Conservation (phyloP, 2,113 vertebrate genomes). For the Ictidomys tridecemlineatus region DNA sequence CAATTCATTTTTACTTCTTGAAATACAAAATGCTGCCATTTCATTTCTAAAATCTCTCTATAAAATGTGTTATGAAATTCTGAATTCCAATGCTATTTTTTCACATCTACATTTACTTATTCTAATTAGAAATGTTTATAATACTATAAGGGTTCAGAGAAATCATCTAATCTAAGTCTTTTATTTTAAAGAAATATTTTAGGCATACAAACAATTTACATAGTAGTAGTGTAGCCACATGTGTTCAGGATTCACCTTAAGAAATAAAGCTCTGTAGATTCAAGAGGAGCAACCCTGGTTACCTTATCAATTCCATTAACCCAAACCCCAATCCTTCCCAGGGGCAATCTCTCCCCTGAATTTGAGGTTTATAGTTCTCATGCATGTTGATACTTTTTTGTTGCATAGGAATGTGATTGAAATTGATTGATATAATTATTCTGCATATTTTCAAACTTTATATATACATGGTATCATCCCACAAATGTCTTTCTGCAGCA, state of each 20-base stretch:
- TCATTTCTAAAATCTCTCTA: neutral
- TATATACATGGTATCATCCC: neutral
- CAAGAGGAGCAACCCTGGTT: neutral
- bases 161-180: constrained; percentile 21
- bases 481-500: neutral
- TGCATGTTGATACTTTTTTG: neutral
- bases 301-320: neutral
- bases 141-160: neutral
- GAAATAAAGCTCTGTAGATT: neutral
- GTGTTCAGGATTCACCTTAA: neutral
- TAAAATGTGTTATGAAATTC: neutral
- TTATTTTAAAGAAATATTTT: constrained; percentile 46
- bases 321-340: neutral
- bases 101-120: constrained; percentile 1
- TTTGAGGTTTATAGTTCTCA: neutral
- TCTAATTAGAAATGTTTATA: constrained; percentile 27
- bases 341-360: neutral
- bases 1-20: constrained; percentile 10
- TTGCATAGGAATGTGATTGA: neutral
- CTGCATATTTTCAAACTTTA: neutral
- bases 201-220: constrained; percentile 26
- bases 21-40: neutral
- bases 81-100: neutral
- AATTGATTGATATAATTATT: constrained; percentile 8
- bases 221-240: neutral